A percentile compares a stretch with the other conserved stretches of the same genome.
These are phyloP conservation scores for Troides oblongomaculatus DNA, from an alignment of 2,888 invertebrate genomes.

Conservation along the genomic window DNA sequence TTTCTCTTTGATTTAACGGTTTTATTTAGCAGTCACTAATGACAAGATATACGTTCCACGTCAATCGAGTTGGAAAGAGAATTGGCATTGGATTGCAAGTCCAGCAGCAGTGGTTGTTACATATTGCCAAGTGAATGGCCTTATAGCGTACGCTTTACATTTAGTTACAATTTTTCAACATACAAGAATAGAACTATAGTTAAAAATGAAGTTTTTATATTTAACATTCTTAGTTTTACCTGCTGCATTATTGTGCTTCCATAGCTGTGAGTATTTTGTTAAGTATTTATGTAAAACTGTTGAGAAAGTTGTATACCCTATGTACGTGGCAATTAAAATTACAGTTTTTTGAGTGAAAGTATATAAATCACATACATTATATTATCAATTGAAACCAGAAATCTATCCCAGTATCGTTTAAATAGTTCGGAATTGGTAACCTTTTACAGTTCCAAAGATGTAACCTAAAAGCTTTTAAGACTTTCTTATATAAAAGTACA, in stretches of 20 bases:
- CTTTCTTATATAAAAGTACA: too few species aligned
- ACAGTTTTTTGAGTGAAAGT: conserved; percentile 56
- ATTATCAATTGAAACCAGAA: background rate
- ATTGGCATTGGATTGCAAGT: conserved; percentile 59
- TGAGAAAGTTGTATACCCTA: conserved; percentile 39
- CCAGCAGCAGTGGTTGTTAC: conserved; percentile 53
- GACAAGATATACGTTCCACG: conserved; percentile 77
- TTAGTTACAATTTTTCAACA: conserved; percentile 44
- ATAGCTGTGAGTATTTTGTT: conserved; percentile 82
- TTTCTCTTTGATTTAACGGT: conserved; percentile 1
- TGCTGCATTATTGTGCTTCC: conserved; percentile 84
- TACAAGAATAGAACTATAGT: conserved; percentile 39
- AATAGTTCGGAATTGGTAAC: background rate
- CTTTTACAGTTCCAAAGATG: too few species aligned
- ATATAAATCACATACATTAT: background rate
- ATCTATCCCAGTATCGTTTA: background rate
- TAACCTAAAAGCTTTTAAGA: too few species aligned
- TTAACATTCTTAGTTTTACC: conserved; percentile 84
- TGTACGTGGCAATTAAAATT: conserved; percentile 70
- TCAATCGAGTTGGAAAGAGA: conserved; percentile 79
- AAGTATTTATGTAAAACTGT: conserved; percentile 35
- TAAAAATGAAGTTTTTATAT: conserved; percentile 85
- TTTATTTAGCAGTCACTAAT: conserved; percentile 48
- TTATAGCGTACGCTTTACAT: conserved; percentile 51
- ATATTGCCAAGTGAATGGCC: conserved; percentile 68